A percentile compares a stretch with the other conserved stretches of the same genome.
phyloP scores from a whole-genome alignment of 1,140 invertebrate genomes.

The Listronotus oregonensis region DNA sequence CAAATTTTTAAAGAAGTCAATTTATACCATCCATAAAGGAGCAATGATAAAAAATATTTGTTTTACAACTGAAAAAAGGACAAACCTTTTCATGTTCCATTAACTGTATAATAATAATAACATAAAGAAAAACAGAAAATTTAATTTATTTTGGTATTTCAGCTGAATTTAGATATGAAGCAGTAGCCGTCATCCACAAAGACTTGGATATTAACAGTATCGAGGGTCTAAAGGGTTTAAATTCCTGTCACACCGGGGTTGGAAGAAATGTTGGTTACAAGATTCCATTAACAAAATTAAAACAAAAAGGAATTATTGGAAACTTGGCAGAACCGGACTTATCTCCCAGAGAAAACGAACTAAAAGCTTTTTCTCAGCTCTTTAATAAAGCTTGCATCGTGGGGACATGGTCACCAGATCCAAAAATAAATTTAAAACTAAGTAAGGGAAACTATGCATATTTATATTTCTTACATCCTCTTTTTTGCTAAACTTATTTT shows the following conservation, averaged over 20 bases:
- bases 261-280: constrained; percentile 81
- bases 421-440: constrained; percentile 66
- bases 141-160: too few relatives aligned
- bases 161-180: constrained; percentile 77
- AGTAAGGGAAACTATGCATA: constrained; percentile 64
- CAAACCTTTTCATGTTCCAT: too few relatives aligned
- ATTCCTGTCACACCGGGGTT: constrained; percentile 80
- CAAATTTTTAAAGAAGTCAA: too few relatives aligned
- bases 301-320: constrained; percentile 68
- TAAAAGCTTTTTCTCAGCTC: constrained; percentile 71
- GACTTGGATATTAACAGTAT: constrained; percentile 67
- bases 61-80: too few relatives aligned
- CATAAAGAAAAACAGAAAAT: too few relatives aligned
- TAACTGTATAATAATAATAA: too few relatives aligned
- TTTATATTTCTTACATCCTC: too few relatives aligned
- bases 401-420: constrained; percentile 77
- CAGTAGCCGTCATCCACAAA: constrained; percentile 76
- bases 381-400: constrained; percentile 79
- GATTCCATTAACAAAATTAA: constrained; percentile 73
- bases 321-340: constrained; percentile 68
- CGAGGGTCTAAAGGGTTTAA: constrained; percentile 69
- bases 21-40: too few relatives aligned
- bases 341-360: constrained; percentile 75
- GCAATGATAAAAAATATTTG: too few relatives aligned
- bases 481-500: too few relatives aligned